These are phyloP conservation scores for Piprites chloris DNA, from an alignment of 2,113 vertebrate species.

Conservation along the genomic window DNA sequence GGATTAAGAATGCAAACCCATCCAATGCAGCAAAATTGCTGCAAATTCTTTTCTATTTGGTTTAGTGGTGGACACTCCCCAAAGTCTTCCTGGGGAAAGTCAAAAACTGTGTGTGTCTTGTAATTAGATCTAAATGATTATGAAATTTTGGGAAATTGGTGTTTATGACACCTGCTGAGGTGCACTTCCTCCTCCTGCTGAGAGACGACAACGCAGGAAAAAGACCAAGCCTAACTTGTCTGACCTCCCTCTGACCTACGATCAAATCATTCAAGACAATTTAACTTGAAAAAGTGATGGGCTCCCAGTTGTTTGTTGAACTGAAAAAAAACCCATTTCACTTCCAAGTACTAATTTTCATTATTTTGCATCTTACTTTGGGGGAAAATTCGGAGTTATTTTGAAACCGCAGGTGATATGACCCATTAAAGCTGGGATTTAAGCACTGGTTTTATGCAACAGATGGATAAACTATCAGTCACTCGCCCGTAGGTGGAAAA, in stretches of 20 bases:
- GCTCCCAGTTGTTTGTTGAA: slow-evolving; percentile 4
- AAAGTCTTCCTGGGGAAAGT: not conserved
- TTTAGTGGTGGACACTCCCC: not conserved
- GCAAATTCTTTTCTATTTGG: not conserved
- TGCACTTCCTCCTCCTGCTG: slow-evolving; percentile 60
- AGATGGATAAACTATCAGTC: slow-evolving; percentile 80
- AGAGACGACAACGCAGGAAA: slow-evolving; percentile 36
- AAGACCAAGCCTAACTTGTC: slow-evolving; percentile 27
- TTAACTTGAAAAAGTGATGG: slow-evolving; percentile 30
- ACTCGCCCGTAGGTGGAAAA: slow-evolving; percentile 71
- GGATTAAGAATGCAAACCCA: not conserved
- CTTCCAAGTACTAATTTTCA: slow-evolving; percentile 21
- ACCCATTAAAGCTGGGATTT: slow-evolving; percentile 59
- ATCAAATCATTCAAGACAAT: slow-evolving; percentile 57
- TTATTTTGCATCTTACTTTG: slow-evolving; percentile 22
- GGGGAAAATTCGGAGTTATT: slow-evolving; percentile 27
- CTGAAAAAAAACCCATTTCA: not conserved
- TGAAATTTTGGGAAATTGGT: slow-evolving; percentile 63
- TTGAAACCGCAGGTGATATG: slow-evolving; percentile 66
- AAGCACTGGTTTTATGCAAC: slow-evolving; percentile 62
- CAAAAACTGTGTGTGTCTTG: slow-evolving; percentile 24
- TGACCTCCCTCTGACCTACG: slow-evolving; percentile 56
- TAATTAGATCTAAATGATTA: slow-evolving; percentile 65
- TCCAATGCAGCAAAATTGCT: not conserved
- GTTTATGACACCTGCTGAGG: slow-evolving; percentile 67